A percentile compares a stretch with the other conserved stretches of the same genome.
Conservation (phyloP, 2,113 vertebrate genomes). For the Gracilinanus agilis region DNA sequence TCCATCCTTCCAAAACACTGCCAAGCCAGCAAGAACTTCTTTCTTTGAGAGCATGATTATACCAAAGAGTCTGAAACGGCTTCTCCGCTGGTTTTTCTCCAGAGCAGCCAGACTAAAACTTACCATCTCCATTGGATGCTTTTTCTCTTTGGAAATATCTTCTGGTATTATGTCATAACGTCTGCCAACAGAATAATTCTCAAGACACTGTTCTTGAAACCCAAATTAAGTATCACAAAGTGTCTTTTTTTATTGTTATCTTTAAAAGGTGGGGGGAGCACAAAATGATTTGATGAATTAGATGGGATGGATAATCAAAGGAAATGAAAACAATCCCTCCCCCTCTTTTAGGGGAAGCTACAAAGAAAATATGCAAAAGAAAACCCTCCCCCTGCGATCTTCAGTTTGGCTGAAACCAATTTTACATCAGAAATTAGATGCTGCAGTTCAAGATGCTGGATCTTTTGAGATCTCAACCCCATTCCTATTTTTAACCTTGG, state of each 20-base stretch:
- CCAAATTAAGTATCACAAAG: slow-evolving; percentile 15
- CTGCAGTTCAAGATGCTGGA: slow-evolving; percentile 3
- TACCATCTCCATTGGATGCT: neutral
- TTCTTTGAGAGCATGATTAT: neutral
- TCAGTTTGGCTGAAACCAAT: slow-evolving; percentile 27
- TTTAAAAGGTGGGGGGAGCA: neutral
- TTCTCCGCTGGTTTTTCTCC: neutral
- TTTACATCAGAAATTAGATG: slow-evolving; percentile 41
- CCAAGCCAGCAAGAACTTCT: neutral
- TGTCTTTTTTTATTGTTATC: neutral
- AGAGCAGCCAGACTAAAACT: neutral
- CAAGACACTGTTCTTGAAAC: slow-evolving; percentile 9
- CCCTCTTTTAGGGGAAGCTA: neutral
- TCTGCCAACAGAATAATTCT: neutral
- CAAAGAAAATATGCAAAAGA: neutral
- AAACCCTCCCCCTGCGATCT: neutral
- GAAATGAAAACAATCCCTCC: neutral
- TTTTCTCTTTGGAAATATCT: slow-evolving; percentile 10
- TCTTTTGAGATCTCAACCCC: neutral
- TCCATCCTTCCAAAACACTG: neutral
- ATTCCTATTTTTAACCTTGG: slow-evolving; percentile 41
- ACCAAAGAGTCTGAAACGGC: neutral
- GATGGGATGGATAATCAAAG: neutral
- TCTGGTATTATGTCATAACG: neutral
- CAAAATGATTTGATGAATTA: neutral